Evolutionary conservation across 1,140 invertebrate genomes (phyloP).

Genomic region (Apis florea): DNA sequence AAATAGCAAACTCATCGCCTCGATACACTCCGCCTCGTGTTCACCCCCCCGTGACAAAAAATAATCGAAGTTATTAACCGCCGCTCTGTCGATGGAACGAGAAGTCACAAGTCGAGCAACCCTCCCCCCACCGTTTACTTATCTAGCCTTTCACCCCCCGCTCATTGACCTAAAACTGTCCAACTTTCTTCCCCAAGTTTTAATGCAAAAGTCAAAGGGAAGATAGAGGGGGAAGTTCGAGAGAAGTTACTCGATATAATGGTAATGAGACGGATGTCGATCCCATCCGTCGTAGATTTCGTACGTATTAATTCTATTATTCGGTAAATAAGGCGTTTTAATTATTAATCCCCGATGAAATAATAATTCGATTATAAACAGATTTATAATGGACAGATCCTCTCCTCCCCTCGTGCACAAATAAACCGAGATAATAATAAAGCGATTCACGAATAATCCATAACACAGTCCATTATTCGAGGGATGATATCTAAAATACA

Average conservation of each 20-base stretch:
- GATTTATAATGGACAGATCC: neutral
- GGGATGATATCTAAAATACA: too few relatives aligned
- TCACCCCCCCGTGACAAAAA: neutral
- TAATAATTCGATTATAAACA: conserved; percentile 3
- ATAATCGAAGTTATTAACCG: conserved; percentile 26
- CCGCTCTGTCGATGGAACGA: neutral
- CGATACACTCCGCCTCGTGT: too few relatives aligned
- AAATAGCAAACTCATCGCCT: conserved; percentile 23
- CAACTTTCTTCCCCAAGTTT: neutral
- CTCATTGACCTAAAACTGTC: conserved; percentile 12
- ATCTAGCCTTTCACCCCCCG: neutral
- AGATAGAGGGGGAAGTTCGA: too few relatives aligned
- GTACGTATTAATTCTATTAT: too few relatives aligned
- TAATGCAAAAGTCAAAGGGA: neutral
- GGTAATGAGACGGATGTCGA: too few relatives aligned
- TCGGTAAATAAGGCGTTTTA: too few relatives aligned
- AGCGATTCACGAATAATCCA: too few relatives aligned
- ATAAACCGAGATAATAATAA: too few relatives aligned
- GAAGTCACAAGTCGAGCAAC: neutral
- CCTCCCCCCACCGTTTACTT: neutral
- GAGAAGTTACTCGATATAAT: neutral
- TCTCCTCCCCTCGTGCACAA: too few relatives aligned
- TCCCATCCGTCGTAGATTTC: too few relatives aligned
- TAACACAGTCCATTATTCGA: too few relatives aligned
- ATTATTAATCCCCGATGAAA: neutral